Percentiles rank a stretch among this genome's conserved stretches.
phyloP scores from a whole-genome alignment of 2,797 vertebrate species.

The Platalea minor region DNA sequence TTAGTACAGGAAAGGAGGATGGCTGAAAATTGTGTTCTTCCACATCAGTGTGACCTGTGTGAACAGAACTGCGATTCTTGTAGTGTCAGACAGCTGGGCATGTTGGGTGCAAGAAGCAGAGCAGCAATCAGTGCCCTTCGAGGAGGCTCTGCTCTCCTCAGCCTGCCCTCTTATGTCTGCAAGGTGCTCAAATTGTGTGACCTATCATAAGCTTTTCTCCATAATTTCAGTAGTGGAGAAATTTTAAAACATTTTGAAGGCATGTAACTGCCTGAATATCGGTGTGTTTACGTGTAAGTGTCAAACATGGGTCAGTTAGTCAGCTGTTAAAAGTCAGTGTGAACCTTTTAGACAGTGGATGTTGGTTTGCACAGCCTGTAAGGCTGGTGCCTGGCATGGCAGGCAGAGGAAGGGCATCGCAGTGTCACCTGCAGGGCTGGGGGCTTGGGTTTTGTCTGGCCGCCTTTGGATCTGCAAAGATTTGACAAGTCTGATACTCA shows the following conservation, averaged over 20 bases:
- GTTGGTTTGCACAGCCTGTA: neutral
- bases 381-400: neutral
- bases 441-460: neutral
- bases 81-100: accelerated
- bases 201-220: neutral
- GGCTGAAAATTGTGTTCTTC: neutral
- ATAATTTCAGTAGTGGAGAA: neutral
- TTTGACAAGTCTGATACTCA: neutral
- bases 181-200: neutral
- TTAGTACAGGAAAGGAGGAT: neutral
- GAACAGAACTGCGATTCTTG: neutral
- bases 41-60: neutral
- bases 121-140: neutral
- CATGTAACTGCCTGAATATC: neutral
- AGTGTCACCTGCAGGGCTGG: neutral
- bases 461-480: neutral
- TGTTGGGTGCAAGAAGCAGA: neutral
- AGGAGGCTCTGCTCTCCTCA: neutral
- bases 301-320: neutral
- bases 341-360: neutral
- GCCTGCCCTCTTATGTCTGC: neutral
- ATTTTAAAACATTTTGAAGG: neutral
- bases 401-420: accelerated
- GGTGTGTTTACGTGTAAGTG: neutral
- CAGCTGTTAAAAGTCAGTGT: neutral